Percentiles rank a stretch among this genome's conserved stretches.
Conservation (phyloP, 1,140 invertebrate species). For the Gryllus bimaculatus region DNA sequence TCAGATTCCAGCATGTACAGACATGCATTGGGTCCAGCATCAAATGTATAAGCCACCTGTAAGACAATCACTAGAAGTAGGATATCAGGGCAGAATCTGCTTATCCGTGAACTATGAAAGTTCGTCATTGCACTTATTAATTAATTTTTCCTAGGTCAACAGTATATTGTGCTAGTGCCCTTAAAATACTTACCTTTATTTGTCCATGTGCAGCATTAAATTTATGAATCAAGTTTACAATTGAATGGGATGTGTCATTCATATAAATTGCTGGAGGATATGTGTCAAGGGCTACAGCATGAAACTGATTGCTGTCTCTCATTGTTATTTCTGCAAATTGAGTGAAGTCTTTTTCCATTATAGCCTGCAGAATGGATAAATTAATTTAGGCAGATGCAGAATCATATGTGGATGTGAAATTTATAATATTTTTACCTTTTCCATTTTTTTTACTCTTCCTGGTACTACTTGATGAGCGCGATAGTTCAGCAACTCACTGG, state of each 20-base stretch:
- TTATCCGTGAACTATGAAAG: background rate
- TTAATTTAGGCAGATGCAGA: too few species aligned
- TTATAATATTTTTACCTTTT: slow-evolving; percentile 32
- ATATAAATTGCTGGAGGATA: slow-evolving; percentile 90
- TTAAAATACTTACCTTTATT: background rate
- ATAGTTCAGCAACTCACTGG: slow-evolving; percentile 73
- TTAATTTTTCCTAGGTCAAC: background rate
- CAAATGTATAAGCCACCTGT: slow-evolving; percentile 88
- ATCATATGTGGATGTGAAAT: background rate
- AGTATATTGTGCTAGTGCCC: background rate
- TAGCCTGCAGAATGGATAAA: slow-evolving; percentile 45
- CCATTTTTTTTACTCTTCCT: slow-evolving; percentile 56
- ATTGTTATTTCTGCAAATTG: slow-evolving; percentile 90
- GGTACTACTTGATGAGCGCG: slow-evolving; percentile 65
- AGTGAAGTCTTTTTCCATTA: slow-evolving; percentile 69
- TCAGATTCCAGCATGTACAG: slow-evolving; percentile 73
- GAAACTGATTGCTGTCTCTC: slow-evolving; percentile 96
- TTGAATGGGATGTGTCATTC: slow-evolving; percentile 74
- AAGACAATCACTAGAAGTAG: slow-evolving; percentile 27
- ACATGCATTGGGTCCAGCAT: slow-evolving; percentile 95
- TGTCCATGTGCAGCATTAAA: slow-evolving; percentile 54
- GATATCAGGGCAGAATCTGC: background rate
- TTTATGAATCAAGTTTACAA: slow-evolving; percentile 70
- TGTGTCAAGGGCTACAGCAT: slow-evolving; percentile 89
- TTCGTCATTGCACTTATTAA: background rate